Percentiles rank a stretch among this genome's conserved stretches.
phyloP scores from a whole-genome alignment of 1,140 invertebrate species.

The Atta colombica region DNA sequence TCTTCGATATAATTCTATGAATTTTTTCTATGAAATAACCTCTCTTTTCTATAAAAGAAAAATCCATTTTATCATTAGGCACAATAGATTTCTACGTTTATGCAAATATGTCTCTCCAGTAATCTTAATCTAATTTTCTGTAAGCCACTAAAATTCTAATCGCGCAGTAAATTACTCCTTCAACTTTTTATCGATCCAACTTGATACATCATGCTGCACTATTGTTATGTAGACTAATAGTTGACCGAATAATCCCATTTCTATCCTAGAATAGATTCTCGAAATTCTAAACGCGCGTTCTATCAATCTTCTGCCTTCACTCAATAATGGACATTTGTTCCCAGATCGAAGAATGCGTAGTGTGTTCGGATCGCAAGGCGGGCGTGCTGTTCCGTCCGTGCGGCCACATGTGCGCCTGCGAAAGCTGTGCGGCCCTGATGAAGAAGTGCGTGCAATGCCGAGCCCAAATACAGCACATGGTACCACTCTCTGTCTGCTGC shows the following conservation, averaged over 20 bases:
- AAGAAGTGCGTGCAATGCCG: conserved; percentile 98
- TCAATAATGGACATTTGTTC: conserved; percentile 67
- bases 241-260: neutral
- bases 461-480: conserved; percentile 93
- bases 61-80: neutral
- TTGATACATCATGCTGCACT: neutral
- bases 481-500: conserved; percentile 91
- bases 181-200: neutral
- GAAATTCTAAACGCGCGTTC: neutral
- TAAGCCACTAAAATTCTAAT: neutral
- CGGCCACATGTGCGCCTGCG: conserved; percentile 98
- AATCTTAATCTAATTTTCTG: neutral
- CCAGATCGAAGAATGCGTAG: conserved; percentile 98
- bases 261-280: neutral
- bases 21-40: neutral
- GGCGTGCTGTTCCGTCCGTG: conserved; percentile 97
- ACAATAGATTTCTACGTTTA: neutral
- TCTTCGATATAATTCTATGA: neutral
- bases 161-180: neutral
- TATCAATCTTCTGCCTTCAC: neutral
- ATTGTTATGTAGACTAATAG: neutral
- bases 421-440: conserved; percentile 96
- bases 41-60: neutral
- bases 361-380: conserved; percentile 97
- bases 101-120: neutral